Evolutionary conservation across 2,888 invertebrate genomes (phyloP).

Genomic region (Polia nebulosa): DNA sequence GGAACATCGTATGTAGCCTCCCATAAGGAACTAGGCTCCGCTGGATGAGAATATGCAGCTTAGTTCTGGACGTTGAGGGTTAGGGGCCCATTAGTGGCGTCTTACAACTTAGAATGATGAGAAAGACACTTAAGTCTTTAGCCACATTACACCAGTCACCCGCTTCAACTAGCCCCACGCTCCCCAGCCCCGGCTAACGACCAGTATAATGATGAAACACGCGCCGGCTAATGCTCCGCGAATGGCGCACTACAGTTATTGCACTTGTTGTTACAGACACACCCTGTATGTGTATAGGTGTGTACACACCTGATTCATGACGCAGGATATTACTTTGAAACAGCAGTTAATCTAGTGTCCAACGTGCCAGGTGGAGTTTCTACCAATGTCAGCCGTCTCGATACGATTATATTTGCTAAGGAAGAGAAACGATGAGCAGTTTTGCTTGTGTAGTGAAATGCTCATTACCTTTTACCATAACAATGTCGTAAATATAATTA

Average conservation of each 20-base stretch:
- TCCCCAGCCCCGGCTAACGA: conserved; percentile 41
- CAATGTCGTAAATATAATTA: too few species aligned
- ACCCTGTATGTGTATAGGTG: not conserved
- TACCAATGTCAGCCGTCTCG: too few species aligned
- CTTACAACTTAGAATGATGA: not conserved
- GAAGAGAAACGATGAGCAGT: too few species aligned
- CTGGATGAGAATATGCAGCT: too few species aligned
- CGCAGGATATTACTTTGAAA: conserved; percentile 22
- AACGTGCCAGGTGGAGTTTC: not conserved
- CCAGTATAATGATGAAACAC: conserved; percentile 62
- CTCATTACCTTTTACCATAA: too few species aligned
- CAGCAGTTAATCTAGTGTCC: not conserved
- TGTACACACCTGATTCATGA: conserved; percentile 23
- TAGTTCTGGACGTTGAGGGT: too few species aligned
- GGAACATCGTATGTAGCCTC: too few species aligned
- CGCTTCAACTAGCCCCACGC: conserved; percentile 30
- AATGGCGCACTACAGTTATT: conserved; percentile 46
- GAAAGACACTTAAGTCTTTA: not conserved
- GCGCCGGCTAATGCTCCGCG: conserved; percentile 51
- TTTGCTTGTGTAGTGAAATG: too few species aligned
- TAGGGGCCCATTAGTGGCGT: not conserved
- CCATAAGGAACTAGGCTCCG: too few species aligned
- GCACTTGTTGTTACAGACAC: conserved; percentile 35
- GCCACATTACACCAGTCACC: not conserved
- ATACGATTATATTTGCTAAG: too few species aligned